These are phyloP conservation scores for Porites australiensis DNA, from an alignment of 64 coral and sea anemone genomes.

Conservation along the genomic window DNA sequence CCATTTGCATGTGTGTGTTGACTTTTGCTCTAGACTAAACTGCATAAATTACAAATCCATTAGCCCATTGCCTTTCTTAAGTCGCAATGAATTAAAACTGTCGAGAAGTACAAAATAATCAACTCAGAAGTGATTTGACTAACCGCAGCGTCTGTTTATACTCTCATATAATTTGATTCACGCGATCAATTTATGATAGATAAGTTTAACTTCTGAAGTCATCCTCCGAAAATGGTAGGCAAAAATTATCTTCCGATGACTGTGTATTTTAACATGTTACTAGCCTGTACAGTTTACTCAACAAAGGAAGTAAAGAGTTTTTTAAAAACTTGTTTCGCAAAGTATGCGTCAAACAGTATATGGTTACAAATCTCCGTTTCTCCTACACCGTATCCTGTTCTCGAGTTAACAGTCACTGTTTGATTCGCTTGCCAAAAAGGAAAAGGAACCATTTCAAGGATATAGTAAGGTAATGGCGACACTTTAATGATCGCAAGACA, in stretches of 20 bases:
- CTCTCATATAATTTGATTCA: constrained; percentile 5
- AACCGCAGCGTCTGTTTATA: constrained; percentile 61
- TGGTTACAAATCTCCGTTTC: too few relatives aligned
- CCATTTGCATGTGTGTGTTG: constrained; percentile 45
- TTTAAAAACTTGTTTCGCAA: neutral
- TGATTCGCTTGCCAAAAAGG: neutral
- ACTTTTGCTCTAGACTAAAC: constrained; percentile 36
- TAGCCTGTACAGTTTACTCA: constrained; percentile 22
- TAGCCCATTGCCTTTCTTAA: constrained; percentile 44
- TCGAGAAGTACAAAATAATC: constrained; percentile 49
- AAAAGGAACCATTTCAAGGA: neutral
- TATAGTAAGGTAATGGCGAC: neutral
- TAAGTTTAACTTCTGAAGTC: constrained; percentile 18
- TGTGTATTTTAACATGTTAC: constrained; percentile 56
- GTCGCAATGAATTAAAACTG: constrained; percentile 41
- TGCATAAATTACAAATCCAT: constrained; percentile 61
- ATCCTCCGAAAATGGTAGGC: neutral
- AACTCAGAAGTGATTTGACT: neutral
- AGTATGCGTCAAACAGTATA: neutral
- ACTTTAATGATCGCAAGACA: neutral
- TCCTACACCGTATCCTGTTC: too few relatives aligned
- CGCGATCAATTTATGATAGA: constrained; percentile 5
- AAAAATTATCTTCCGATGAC: constrained; percentile 5
- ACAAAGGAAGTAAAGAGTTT: constrained; percentile 19
- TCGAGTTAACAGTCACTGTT: neutral